Conservation (phyloP, 2,113 vertebrate genomes). For the Vicugna pacos region DNA sequence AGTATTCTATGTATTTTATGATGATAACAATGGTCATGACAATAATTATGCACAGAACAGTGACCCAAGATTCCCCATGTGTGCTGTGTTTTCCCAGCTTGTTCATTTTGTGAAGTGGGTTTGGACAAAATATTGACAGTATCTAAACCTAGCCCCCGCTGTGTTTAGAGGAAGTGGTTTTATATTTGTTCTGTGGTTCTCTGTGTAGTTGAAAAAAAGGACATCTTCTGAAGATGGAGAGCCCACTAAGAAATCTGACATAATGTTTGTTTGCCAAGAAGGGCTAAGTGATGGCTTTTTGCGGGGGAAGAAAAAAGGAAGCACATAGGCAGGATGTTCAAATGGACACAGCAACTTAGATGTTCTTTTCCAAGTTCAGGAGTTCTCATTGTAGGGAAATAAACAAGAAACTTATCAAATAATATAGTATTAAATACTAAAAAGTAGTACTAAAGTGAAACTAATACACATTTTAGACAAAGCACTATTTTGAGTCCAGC, state of each 20-base stretch:
- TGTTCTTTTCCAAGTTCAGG: neutral
- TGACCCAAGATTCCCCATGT: neutral
- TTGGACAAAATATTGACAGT: conserved; percentile 16
- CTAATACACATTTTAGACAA: neutral
- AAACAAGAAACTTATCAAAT: conserved; percentile 18
- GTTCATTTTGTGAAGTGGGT: neutral
- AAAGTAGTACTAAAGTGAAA: neutral
- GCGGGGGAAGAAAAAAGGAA: neutral
- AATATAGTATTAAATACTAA: neutral
- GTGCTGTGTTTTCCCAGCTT: neutral
- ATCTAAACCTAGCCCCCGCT: neutral
- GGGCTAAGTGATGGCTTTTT: neutral
- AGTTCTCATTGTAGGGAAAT: neutral
- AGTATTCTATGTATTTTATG: neutral
- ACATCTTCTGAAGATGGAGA: neutral
- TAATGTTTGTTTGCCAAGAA: neutral
- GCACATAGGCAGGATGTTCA: neutral
- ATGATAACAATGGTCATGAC: neutral
- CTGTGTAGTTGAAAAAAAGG: conserved; percentile 7
- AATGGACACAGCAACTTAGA: neutral
- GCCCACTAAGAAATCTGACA: neutral
- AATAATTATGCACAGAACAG: neutral
- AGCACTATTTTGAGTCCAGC: neutral
- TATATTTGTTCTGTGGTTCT: conserved; percentile 56
- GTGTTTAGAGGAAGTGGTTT: conserved; percentile 5